Evolutionary conservation across 2,797 vertebrate genomes (phyloP).

Genomic region (Iguana delicatissima): DNA sequence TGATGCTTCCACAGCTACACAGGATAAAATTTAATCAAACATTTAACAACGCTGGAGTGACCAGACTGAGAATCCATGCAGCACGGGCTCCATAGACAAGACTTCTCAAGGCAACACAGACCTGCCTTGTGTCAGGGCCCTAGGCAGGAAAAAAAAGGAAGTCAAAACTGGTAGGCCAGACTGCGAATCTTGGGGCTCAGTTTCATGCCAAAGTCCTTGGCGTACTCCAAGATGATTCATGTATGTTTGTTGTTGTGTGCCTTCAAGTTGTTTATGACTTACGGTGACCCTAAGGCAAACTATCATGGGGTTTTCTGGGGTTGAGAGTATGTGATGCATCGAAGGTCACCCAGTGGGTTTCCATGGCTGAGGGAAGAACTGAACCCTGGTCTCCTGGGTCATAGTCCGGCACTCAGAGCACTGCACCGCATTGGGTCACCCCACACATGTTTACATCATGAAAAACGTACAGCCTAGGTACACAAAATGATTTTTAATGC

Average conservation of each 20-base stretch:
- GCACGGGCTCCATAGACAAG: neutral
- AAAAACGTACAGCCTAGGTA: neutral
- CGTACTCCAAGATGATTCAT: neutral
- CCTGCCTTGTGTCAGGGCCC: neutral
- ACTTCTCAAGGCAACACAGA: neutral
- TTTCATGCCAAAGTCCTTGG: too few relatives aligned
- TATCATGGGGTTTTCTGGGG: too few relatives aligned
- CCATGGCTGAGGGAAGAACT: too few relatives aligned
- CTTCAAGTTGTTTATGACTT: too few relatives aligned
- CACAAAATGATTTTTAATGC: neutral
- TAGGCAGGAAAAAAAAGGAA: neutral
- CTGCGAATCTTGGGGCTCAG: neutral
- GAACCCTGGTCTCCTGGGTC: too few relatives aligned
- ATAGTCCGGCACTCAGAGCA: too few relatives aligned
- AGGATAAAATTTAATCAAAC: neutral
- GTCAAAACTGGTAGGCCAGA: neutral
- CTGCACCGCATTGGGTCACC: too few relatives aligned
- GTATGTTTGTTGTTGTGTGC: too few relatives aligned
- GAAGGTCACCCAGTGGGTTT: too few relatives aligned
- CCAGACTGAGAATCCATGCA: neutral
- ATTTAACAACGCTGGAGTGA: neutral
- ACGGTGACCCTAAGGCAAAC: too few relatives aligned
- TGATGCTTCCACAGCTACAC: neutral
- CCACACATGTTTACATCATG: neutral
- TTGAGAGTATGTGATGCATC: too few relatives aligned